A percentile compares a stretch with the other conserved stretches of the same genome.
phyloP scores from a whole-genome alignment of 2,113 vertebrate genomes.

The Leucoraja erinaceus region DNA sequence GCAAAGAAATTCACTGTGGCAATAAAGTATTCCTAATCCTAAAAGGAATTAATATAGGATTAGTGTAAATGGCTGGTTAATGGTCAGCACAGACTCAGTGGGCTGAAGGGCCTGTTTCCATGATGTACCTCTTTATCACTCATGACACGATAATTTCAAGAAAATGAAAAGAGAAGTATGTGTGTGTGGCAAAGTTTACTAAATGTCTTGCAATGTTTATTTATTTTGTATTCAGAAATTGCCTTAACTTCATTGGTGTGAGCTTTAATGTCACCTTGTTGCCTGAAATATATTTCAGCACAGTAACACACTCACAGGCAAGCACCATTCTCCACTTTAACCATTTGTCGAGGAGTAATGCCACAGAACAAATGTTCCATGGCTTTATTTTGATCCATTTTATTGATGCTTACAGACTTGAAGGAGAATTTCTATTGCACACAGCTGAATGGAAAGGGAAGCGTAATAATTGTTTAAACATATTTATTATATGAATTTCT shows the following conservation, averaged over 20 bases:
- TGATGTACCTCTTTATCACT: too few relatives aligned
- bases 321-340: not conserved
- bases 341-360: not conserved
- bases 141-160: not conserved
- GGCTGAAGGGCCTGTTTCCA: too few relatives aligned
- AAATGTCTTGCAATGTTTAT: not conserved
- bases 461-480: not conserved
- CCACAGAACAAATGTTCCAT: conserved; percentile 31
- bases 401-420: not conserved
- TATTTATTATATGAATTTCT: conserved; percentile 32
- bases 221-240: not conserved
- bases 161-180: not conserved
- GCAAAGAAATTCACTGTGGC: too few relatives aligned
- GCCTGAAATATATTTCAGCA: conserved; percentile 9
- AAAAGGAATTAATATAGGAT: too few relatives aligned
- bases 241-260: not conserved
- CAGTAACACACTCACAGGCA: not conserved
- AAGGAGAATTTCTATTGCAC: conserved; percentile 28
- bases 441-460: not conserved
- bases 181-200: not conserved
- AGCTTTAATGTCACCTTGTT: not conserved
- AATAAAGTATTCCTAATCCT: too few relatives aligned
- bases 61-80: too few relatives aligned
- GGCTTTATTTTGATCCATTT: conserved; percentile 29
- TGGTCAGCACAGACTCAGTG: too few relatives aligned